Percentiles rank a stretch among this genome's conserved stretches.
phyloP scores from a whole-genome alignment of 2,113 vertebrate genomes.

The Sebastes fasciatus region DNA sequence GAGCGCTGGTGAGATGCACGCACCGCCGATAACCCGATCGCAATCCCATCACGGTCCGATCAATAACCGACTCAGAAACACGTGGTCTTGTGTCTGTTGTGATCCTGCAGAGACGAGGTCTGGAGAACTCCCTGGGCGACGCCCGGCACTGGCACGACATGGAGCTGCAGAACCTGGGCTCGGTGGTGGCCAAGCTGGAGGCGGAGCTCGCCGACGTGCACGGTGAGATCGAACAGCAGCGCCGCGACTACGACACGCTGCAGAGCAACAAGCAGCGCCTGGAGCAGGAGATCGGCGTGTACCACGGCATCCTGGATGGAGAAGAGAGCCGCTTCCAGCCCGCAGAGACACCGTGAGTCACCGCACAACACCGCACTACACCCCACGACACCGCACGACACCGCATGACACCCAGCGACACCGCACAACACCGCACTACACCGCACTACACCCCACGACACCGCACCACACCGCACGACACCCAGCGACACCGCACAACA shows the following conservation, averaged over 20 bases:
- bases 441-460: too few species aligned
- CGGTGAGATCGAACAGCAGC: conserved; percentile 90
- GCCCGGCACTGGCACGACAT: conserved; percentile 94
- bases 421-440: too few species aligned
- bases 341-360: conserved; percentile 54
- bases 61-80: too few species aligned
- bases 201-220: conserved; percentile 90
- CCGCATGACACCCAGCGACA: too few species aligned
- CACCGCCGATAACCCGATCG: too few species aligned
- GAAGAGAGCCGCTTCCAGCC: conserved; percentile 87
- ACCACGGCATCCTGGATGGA: conserved; percentile 91
- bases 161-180: conserved; percentile 93
- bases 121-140: conserved; percentile 91
- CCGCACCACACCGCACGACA: too few species aligned
- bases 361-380: not conserved
- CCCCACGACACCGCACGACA: too few species aligned
- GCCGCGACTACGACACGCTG: conserved; percentile 87
- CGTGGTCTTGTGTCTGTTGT: not conserved
- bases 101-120: conserved; percentile 88
- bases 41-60: too few species aligned
- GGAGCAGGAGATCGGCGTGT: conserved; percentile 89
- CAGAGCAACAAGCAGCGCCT: conserved; percentile 87
- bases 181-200: conserved; percentile 91
- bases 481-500: too few species aligned
- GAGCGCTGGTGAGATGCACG: conserved; percentile 87